phyloP scores from a whole-genome alignment of 2,888 invertebrate species.

The Drosophila bunnanda region DNA sequence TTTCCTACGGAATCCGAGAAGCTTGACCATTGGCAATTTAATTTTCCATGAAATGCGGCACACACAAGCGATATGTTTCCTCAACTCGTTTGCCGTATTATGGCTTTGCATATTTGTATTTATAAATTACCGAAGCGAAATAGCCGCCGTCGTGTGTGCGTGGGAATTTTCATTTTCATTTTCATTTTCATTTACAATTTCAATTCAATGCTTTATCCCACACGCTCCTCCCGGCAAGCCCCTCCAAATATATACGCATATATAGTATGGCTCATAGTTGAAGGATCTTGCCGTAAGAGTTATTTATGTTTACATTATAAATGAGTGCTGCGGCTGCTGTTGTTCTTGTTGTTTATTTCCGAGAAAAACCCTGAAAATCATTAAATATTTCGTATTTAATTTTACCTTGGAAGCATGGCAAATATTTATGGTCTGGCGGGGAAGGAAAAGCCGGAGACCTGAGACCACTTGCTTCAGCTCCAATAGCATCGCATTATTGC shows the following conservation, averaged over 20 bases:
- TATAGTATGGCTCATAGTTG: slow-evolving; percentile 19
- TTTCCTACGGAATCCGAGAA: slow-evolving; percentile 41
- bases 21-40: slow-evolving; percentile 69
- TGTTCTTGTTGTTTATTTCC: slow-evolving; percentile 9
- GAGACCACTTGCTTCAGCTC: background rate
- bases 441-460: too few relatives aligned
- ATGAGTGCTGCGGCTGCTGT: slow-evolving; percentile 17
- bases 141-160: slow-evolving; percentile 30
- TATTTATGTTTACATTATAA: slow-evolving; percentile 56
- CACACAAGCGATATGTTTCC: slow-evolving; percentile 44
- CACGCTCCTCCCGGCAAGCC: background rate
- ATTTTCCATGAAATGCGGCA: slow-evolving; percentile 69
- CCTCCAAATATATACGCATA: background rate
- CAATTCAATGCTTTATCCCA: slow-evolving; percentile 58
- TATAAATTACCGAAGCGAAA: slow-evolving; percentile 55
- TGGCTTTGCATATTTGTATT: slow-evolving; percentile 56
- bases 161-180: slow-evolving; percentile 57
- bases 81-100: slow-evolving; percentile 24
- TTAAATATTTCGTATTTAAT: slow-evolving; percentile 35
- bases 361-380: slow-evolving; percentile 13
- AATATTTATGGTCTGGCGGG: slow-evolving; percentile 8
- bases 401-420: slow-evolving; percentile 2
- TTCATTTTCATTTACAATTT: slow-evolving; percentile 63
- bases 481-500: background rate
- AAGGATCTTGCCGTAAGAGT: slow-evolving; percentile 42